Percentiles rank a stretch among this genome's conserved stretches.
These are phyloP conservation scores for Adelognathus sp. DNA, from an alignment of 2,888 invertebrate species.

Conservation along the genomic window DNA sequence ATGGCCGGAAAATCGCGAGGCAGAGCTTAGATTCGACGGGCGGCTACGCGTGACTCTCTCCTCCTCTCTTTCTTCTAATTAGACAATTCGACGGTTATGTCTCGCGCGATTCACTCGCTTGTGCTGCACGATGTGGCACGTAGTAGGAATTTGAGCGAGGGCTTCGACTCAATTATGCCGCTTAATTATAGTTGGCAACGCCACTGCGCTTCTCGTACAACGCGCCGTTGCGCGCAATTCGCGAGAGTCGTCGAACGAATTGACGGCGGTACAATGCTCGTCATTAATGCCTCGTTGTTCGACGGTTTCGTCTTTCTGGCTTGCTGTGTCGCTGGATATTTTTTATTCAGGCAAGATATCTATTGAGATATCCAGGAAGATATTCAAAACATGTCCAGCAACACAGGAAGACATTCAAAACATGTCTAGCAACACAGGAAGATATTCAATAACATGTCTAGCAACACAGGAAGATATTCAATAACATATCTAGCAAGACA, in stretches of 20 bases:
- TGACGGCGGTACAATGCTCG: too few relatives aligned
- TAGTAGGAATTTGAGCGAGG: slow-evolving; percentile 6
- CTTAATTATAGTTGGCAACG: slow-evolving; percentile 36
- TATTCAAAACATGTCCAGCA: too few relatives aligned
- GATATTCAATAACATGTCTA: too few relatives aligned
- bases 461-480: too few relatives aligned
- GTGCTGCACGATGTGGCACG: not conserved
- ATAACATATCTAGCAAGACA: too few relatives aligned
- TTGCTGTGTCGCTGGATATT: not conserved
- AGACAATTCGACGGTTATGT: slow-evolving; percentile 50
- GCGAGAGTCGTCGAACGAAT: not conserved
- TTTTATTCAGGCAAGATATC: too few relatives aligned
- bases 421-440: too few relatives aligned
- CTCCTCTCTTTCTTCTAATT: slow-evolving; percentile 30
- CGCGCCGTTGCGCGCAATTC: not conserved
- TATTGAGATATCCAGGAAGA: too few relatives aligned
- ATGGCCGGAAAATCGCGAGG: slow-evolving; percentile 31
- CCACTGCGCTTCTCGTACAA: not conserved
- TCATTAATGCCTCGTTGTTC: too few relatives aligned
- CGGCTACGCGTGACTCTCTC: not conserved
- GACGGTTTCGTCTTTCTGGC: too few relatives aligned
- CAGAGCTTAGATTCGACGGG: slow-evolving; percentile 16
- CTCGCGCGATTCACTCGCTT: not conserved
- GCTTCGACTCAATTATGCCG: slow-evolving; percentile 31
- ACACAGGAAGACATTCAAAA: too few relatives aligned